Evolutionary conservation across 2,888 invertebrate species (phyloP).

Genomic region (Orgyia antiqua): DNA sequence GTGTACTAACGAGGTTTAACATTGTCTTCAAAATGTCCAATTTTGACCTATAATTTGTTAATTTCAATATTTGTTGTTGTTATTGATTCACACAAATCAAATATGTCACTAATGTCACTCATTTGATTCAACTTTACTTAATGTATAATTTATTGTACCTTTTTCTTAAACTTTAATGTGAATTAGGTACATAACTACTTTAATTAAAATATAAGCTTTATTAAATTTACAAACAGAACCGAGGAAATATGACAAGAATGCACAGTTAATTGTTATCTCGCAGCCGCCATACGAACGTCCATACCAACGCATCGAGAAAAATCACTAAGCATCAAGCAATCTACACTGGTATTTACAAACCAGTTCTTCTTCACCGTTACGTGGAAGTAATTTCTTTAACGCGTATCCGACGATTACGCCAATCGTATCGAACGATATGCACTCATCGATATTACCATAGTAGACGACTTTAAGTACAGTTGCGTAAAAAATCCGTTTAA

Average conservation of each 20-base stretch:
- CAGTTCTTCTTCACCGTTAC: constrained; percentile 62
- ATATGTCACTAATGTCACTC: too few species aligned
- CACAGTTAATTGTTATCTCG: constrained; percentile 15
- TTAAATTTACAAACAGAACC: constrained; percentile 43
- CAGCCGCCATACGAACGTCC: constrained; percentile 7
- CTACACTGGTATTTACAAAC: constrained; percentile 49
- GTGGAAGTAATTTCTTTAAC: constrained; percentile 65
- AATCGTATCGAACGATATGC: constrained; percentile 36
- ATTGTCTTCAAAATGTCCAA: too few species aligned
- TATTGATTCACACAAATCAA: too few species aligned
- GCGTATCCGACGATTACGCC: constrained; percentile 45
- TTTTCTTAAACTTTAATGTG: too few species aligned
- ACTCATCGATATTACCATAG: constrained; percentile 21
- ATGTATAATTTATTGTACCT: too few species aligned
- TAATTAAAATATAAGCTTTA: too few species aligned
- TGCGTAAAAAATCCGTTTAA: constrained; percentile 5
- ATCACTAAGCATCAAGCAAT: constrained; percentile 35
- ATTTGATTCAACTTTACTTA: too few species aligned
- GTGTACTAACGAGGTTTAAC: too few species aligned
- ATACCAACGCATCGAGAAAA: constrained; percentile 45
- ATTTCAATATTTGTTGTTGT: too few species aligned
- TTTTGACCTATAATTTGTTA: too few species aligned
- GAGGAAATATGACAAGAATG: constrained; percentile 13
- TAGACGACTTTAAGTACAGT: constrained; percentile 5
- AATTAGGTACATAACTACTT: too few species aligned